Evolutionary conservation across 1,140 invertebrate genomes (phyloP).

Genomic region (Aphelenchoides avenae): DNA sequence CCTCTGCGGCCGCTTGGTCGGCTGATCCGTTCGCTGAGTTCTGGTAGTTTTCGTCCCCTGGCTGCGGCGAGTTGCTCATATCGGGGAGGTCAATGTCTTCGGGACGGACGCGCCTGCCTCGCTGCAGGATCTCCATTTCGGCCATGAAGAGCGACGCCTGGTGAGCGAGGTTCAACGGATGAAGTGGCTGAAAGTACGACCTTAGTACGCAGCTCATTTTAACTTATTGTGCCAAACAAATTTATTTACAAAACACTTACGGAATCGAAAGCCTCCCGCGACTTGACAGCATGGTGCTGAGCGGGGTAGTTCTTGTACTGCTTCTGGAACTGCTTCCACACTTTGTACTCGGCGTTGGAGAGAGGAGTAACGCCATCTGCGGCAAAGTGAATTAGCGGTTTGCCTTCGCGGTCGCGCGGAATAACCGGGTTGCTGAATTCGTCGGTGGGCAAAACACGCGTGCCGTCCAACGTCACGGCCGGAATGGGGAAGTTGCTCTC

Average conservation of each 20-base stretch:
- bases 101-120: slow-evolving; percentile 34
- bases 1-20: no score
- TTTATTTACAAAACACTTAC: no score
- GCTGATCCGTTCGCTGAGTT: no score
- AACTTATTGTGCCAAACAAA: no score
- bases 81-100: slow-evolving; percentile 39
- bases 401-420: slow-evolving; percentile 33
- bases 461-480: slow-evolving; percentile 32
- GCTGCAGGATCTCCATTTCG: slow-evolving; percentile 39
- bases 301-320: no score
- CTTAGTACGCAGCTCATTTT: no score
- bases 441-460: slow-evolving; percentile 33
- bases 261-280: no score
- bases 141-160: slow-evolving; percentile 16
- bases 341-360: slow-evolving; percentile 26
- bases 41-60: no score
- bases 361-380: slow-evolving; percentile 36
- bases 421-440: slow-evolving; percentile 34
- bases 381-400: slow-evolving; percentile 44
- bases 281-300: no score
- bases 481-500: slow-evolving; percentile 35
- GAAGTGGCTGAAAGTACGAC: slow-evolving; percentile 35
- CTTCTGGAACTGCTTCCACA: slow-evolving; percentile 29
- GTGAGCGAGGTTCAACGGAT: slow-evolving; percentile 30
- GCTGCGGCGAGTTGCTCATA: neutral